A percentile compares a stretch with the other conserved stretches of the same genome.
Conservation (phyloP, 2,888 invertebrate genomes). For the Acanthopleura granulata region DNA sequence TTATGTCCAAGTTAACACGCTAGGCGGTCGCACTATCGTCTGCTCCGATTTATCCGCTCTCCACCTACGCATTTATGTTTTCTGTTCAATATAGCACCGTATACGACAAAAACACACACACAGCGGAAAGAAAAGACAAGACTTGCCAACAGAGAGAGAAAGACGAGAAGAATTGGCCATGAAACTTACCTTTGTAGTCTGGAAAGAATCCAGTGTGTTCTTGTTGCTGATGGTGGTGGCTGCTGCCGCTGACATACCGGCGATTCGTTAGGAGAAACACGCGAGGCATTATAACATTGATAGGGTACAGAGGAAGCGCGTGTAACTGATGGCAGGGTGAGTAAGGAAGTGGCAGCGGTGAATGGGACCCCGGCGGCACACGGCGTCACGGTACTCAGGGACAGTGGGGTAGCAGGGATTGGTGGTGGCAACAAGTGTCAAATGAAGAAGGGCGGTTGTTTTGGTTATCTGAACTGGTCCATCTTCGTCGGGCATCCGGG, state of each 20-base stretch:
- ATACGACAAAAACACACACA: background rate
- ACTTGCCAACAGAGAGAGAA: background rate
- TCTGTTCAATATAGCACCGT: background rate
- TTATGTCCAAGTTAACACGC: background rate
- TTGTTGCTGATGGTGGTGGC: background rate
- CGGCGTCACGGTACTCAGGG: too few relatives aligned
- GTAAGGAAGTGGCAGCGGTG: background rate
- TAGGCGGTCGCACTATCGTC: background rate
- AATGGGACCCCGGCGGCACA: too few relatives aligned
- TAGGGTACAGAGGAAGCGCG: background rate
- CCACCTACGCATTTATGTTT: conserved; percentile 8
- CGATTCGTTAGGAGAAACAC: conserved; percentile 78
- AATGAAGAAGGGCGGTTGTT: background rate
- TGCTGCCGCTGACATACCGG: conserved; percentile 68
- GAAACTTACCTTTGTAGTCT: conserved; percentile 11
- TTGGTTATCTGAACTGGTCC: background rate
- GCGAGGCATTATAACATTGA: conserved; percentile 73
- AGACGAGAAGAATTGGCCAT: background rate
- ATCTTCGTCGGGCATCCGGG: background rate
- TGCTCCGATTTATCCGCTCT: background rate
- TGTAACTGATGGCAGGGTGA: background rate
- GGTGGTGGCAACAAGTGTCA: conserved; percentile 16
- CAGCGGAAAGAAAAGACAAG: background rate
- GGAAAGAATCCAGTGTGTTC: background rate
- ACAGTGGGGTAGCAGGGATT: too few relatives aligned